These are phyloP conservation scores for Sphyrna mokarran DNA, from an alignment of 2,113 vertebrate genomes.

Conservation along the genomic window DNA sequence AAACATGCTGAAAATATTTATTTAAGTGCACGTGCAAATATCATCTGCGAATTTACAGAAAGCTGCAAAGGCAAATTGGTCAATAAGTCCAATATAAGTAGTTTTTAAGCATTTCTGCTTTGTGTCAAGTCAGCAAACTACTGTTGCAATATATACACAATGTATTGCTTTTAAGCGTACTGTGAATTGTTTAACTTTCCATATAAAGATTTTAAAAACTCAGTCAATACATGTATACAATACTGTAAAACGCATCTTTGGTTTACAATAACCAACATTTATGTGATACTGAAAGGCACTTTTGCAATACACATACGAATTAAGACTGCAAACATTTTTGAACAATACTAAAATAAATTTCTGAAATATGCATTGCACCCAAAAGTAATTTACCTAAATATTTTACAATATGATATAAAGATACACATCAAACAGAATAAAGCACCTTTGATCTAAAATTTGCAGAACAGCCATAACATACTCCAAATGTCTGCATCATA, in stretches of 20 bases:
- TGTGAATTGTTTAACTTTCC: slow-evolving; percentile 12
- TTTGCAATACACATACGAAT: slow-evolving; percentile 69
- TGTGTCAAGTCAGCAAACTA: slow-evolving; percentile 23
- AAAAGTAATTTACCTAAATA: slow-evolving; percentile 79
- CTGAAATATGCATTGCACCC: slow-evolving; percentile 82
- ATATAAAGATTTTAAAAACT: slow-evolving; percentile 28
- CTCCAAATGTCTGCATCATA: slow-evolving; percentile 68
- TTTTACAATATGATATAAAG: slow-evolving; percentile 76
- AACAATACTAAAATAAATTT: slow-evolving; percentile 94
- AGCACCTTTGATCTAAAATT: slow-evolving; percentile 67
- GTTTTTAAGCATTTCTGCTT: slow-evolving; percentile 31
- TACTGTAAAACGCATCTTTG: neutral
- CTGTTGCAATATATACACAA: slow-evolving; percentile 35
- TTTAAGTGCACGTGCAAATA: slow-evolving; percentile 38
- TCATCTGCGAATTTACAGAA: slow-evolving; percentile 33
- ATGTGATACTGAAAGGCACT: slow-evolving; percentile 58
- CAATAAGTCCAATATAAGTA: slow-evolving; percentile 9
- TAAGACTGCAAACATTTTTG: slow-evolving; percentile 65
- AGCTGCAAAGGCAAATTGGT: slow-evolving; percentile 38
- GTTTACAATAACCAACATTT: slow-evolving; percentile 28
- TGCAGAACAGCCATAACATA: slow-evolving; percentile 66
- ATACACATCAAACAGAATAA: slow-evolving; percentile 77
- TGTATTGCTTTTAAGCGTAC: slow-evolving; percentile 5
- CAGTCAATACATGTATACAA: slow-evolving; percentile 36
- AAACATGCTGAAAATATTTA: slow-evolving; percentile 37